Percentiles rank a stretch among this genome's conserved stretches.
Conservation (phyloP, 37 sponge, comb jelly and placozoan genomes). For the Cliona cf. orientalis region DNA sequence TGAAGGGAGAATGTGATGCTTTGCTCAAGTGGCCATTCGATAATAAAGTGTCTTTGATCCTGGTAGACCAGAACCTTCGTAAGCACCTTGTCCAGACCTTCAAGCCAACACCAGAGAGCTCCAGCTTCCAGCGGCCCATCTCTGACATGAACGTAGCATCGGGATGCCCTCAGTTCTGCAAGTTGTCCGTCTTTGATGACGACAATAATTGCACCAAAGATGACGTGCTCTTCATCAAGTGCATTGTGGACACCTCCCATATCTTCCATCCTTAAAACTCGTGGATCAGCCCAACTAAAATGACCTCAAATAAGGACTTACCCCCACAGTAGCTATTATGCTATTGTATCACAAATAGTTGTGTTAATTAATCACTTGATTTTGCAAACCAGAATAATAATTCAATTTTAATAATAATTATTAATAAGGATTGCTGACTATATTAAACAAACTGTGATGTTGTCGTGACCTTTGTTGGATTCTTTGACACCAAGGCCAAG, state of each 20-base stretch:
- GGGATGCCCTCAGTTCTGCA: conserved; percentile 75
- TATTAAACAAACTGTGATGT: no score
- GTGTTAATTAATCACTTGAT: no score
- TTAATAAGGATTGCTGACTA: no score
- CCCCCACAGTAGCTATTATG: no score
- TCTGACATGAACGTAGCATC: conserved; percentile 89
- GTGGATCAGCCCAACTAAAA: no score
- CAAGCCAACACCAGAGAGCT: conserved; percentile 67
- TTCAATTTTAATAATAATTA: no score
- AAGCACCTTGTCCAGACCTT: conserved; percentile 82
- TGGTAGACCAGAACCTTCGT: conserved; percentile 72
- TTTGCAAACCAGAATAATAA: no score
- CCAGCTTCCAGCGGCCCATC: conserved; percentile 59
- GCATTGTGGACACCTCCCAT: conserved; percentile 64
- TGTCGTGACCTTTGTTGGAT: no score
- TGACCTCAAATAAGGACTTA: no score
- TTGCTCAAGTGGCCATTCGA: conserved; percentile 89
- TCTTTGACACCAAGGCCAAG: no score
- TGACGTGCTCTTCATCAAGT: conserved; percentile 74
- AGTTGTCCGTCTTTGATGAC: conserved; percentile 56
- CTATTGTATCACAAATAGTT: no score
- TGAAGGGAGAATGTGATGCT: conserved; percentile 88
- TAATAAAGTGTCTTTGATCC: conserved; percentile 78
- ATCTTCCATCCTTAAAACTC: conserved; percentile 78
- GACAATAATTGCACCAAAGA: conserved; percentile 64